Evolutionary conservation across 2,797 vertebrate genomes (phyloP), one percentile per base, ranked within the genome.

Genomic region (Pteronotus mesoamericanus): DNA sequence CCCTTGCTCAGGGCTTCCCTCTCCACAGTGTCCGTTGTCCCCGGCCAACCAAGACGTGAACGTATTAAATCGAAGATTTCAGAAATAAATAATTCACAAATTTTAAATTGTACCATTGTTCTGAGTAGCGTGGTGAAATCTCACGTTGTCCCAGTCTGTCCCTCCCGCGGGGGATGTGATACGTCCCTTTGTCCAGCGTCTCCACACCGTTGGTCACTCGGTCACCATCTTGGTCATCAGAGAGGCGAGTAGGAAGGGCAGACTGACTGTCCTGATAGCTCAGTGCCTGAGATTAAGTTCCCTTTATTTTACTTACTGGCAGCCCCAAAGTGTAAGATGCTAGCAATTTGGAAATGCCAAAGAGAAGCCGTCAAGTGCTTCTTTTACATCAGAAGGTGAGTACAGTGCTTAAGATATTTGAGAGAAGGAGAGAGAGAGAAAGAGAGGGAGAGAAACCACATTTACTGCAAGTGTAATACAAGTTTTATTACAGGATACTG

Each of bases 361-460:
- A 46, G 19, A 9, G 57, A 82, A 64, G 79, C 79, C 2, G 0
- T 3, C 5, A 21, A 9, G 42, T 34, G 21, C 32, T 46, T 64
- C 18, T 57, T 83, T 64, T 46, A 16, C n/a, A 59, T 64, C 18
- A 64, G 59, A 83, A 83, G 39, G 53, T 64, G 57, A 82, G 79
- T 32, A 44, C 18, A 46, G 19, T 14, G n/a, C 46, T 6, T 12
- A n/a, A 82, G 39, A 22, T n/a, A n/a, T 46, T 83, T 64, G 57
- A 83, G 24, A 26, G 29, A 61, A 66, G 9, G 44, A 44, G 22
- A 59, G 57, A 59, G 48, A 48, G 48, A 46, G 46, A 46, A 11
- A 46, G 75, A 55, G 29, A 53, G 34, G 71, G 72, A 82, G 11
- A 22, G 57, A 83, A n/a, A 12, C 18, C 11, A 46, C 42, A 15